Conservation (phyloP, 2,888 invertebrate genomes). For the Drosophila nigritarsus region DNA sequence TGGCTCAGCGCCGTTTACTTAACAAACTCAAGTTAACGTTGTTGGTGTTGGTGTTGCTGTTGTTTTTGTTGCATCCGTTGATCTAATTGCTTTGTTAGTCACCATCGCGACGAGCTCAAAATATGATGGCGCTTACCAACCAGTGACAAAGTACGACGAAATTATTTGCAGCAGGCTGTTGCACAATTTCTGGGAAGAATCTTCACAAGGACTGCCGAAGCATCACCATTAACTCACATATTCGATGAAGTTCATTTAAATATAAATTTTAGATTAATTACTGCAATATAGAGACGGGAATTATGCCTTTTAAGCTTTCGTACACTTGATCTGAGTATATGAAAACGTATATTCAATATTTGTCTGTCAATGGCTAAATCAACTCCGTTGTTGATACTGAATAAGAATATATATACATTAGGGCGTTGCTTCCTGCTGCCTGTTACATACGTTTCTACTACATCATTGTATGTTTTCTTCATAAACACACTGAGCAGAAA, state of each 20-base stretch:
- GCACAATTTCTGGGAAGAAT: constrained; percentile 16
- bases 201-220: neutral
- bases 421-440: neutral
- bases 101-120: constrained; percentile 51
- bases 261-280: neutral
- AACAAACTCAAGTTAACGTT: constrained; percentile 67
- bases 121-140: constrained; percentile 61
- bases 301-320: too few species aligned
- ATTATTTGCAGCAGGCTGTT: constrained; percentile 19
- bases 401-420: neutral
- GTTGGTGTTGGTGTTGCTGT: constrained; percentile 35
- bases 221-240: neutral
- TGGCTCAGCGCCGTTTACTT: constrained; percentile 62
- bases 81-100: constrained; percentile 79
- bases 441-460: too few species aligned
- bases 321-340: neutral
- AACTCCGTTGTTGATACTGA: too few species aligned
- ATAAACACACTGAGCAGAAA: neutral
- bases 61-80: constrained; percentile 57
- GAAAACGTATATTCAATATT: neutral
- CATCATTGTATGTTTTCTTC: too few species aligned
- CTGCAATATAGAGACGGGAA: neutral
- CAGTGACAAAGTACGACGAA: neutral
- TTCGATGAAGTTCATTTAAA: neutral
- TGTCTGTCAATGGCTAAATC: neutral